Evolutionary conservation across 2,113 vertebrate species (phyloP), one percentile per base, ranked within the genome.

Genomic region (Macrotus californicus): DNA sequence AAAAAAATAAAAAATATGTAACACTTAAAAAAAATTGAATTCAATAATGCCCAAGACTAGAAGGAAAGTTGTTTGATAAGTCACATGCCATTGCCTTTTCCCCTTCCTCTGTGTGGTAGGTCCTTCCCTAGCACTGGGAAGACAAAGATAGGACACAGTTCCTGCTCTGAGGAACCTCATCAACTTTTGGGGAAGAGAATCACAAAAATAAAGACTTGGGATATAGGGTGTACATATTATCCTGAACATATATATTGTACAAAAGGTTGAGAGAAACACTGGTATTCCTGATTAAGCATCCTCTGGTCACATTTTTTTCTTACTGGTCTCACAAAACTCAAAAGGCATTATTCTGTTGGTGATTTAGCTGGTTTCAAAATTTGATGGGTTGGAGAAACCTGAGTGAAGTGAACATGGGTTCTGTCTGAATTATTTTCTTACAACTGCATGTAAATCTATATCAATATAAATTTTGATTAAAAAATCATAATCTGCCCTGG

Each of bases 341-440:
- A 11, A 82, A 80, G 70, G n/a, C 26, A 64, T 39, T 84, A 2
- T 79, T 83, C 36, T 79, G 0, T 80, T 64, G 39, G n/a, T 91
- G 29, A n/a, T 64, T 89, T 96, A 86, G 14, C 64, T 79, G 8
- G n/a, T 89, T 96, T 96, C 87, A 89, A 89, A 92, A 73, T 67
- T 46, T 61, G 46, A 61, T 89, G 48, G 41, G 18, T 89, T 92
- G 13, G 29, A 3, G 5, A 15, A 85, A 87, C 91, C n/a, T 75
- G 41, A 31, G 19, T 80, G 67, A 83, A 81, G n/a, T 18, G 11
- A 48, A 81, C 7, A 6, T 5, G 29, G 18, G 24, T 70, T 89
- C 43, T 83, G 54, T 75, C 39, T 87, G 7, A 79, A 64, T 95
- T 92, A 75, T 76, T 87, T 93, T 93, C 41, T 89, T 77, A 67